Percentiles rank a stretch among this genome's conserved stretches.
These are phyloP conservation scores for Sminthurides aquaticus DNA, from an alignment of 2,888 invertebrate species.

Conservation along the genomic window DNA sequence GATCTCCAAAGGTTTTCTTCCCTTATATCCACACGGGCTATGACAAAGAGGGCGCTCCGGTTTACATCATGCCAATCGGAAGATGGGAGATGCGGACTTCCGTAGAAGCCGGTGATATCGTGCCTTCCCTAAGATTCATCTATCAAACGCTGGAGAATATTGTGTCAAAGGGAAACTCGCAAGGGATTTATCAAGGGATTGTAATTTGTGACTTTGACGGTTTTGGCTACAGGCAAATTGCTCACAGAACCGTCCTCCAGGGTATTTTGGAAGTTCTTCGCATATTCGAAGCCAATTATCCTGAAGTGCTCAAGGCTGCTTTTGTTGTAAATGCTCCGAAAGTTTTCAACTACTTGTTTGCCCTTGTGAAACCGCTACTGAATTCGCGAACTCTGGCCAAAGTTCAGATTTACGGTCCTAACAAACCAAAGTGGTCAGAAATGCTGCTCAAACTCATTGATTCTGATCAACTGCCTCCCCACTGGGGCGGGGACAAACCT, in stretches of 20 bases:
- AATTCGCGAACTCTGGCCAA: conserved; percentile 25
- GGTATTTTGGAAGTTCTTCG: conserved; percentile 25
- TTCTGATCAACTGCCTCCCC: conserved; percentile 21
- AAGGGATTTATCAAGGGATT: conserved; percentile 22
- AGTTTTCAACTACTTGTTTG: conserved; percentile 25
- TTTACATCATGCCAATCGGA: conserved; percentile 25
- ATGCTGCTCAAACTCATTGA: conserved; percentile 19
- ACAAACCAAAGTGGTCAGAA: conserved; percentile 25
- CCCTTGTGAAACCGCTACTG: conserved; percentile 25
- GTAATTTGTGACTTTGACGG: conserved; percentile 37
- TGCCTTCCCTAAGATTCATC: conserved; percentile 25
- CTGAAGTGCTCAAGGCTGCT: conserved; percentile 26
- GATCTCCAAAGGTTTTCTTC: conserved; percentile 22
- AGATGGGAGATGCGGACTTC: conserved; percentile 24
- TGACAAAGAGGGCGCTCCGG: conserved; percentile 24
- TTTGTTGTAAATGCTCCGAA: conserved; percentile 28
- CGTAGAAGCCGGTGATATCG: conserved; percentile 26
- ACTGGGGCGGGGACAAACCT: conserved; percentile 25
- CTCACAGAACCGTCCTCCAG: conserved; percentile 27
- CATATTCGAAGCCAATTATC: conserved; percentile 28
- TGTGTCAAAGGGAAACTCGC: conserved; percentile 6
- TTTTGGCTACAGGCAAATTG: conserved; percentile 36
- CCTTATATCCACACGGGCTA: conserved; percentile 24
- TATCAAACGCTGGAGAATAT: conserved; percentile 25
- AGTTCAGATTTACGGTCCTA: conserved; percentile 23